Base-by-base conservation (phyloP, 2,797 vertebrate species). In the Micropoecilia bifurca region DNA sequence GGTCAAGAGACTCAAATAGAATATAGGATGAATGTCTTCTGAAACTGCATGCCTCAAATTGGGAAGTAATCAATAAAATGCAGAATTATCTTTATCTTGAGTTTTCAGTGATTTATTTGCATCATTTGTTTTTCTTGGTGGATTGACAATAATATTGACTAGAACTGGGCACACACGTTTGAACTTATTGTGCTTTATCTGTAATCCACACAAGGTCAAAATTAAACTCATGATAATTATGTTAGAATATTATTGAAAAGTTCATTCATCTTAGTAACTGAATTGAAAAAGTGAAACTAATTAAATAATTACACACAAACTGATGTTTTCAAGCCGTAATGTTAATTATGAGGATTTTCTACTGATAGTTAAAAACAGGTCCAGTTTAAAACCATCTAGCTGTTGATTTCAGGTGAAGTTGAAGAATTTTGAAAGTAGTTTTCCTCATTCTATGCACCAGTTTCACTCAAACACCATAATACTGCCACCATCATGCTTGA, bases 1-100 rank as follows among this genome's bases (percentile, higher is more conserved):
- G 80, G 79, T 90, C 68, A 71, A 45, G 88, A 87, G 80, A 91
- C 80, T 88, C 81, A 63, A 74, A 71, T 55, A 74, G 69, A 89
- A 86, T 83, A 79, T 78, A 81, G 82, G 74, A 79, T 81, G 77
- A 86, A 71, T 84, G 80, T 81, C 78, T 72, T 76, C 87, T n/a
- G 43, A 69, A 69, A 41, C 14, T 12, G 22, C 36, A 39, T 39
- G 3, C 39, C 68, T 45, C 2, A 45, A 41, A 41, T 41, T 41
- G 63, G 63, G 63, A 68, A 45, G 41, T 45, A 71, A 43, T 69
- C 22, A 71, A 16, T 28, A 45, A 71, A 46, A 46, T 7, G 5
- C 68, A n/a, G 41, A 25, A 6, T 45, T 28, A 45, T n/a, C 33
- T 36, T 66, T 39, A 61, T 18, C n/a, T 61, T 33, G 14, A 61